These are phyloP conservation scores for Gymnoscopelus microlampas DNA, from an alignment of 2,797 vertebrate genomes.

Conservation along the genomic window DNA sequence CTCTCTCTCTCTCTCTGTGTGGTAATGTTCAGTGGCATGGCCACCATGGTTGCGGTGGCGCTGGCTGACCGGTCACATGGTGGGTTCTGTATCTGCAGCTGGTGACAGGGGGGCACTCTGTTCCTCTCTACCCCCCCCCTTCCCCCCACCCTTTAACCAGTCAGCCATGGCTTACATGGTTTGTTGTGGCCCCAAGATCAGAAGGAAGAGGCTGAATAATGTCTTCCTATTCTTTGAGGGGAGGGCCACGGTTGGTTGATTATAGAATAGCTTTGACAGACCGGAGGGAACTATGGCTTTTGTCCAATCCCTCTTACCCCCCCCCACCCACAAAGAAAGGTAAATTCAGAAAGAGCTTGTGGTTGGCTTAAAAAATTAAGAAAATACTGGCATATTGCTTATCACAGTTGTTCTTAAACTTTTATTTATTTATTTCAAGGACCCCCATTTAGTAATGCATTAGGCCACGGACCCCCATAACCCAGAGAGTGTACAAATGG, in stretches of 20 bases:
- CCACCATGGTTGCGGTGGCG: conserved; percentile 63
- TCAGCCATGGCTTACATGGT: conserved; percentile 83
- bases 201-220: conserved; percentile 87
- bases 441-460: too few relatives aligned
- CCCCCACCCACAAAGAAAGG: conserved; percentile 50
- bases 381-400: conserved; percentile 72
- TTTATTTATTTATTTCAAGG: too few relatives aligned
- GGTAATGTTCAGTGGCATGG: conserved; percentile 54
- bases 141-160: conserved; percentile 77
- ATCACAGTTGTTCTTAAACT: conserved; percentile 39
- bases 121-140: conserved; percentile 74
- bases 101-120: conserved; percentile 80
- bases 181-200: conserved; percentile 85
- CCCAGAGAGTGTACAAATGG: too few relatives aligned
- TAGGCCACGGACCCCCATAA: too few relatives aligned
- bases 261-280: conserved; percentile 86
- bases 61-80: conserved; percentile 63
- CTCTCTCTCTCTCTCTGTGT: conserved; percentile 56
- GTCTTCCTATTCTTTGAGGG: conserved; percentile 86
- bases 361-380: conserved; percentile 68
- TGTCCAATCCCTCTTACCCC: conserved; percentile 75
- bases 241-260: conserved; percentile 83
- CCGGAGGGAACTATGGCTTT: conserved; percentile 84
- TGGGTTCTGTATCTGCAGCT: conserved; percentile 68
- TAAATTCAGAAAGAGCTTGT: conserved; percentile 70